phyloP scores from a whole-genome alignment of 2,113 vertebrate species.

The Danionella cerebrum region DNA sequence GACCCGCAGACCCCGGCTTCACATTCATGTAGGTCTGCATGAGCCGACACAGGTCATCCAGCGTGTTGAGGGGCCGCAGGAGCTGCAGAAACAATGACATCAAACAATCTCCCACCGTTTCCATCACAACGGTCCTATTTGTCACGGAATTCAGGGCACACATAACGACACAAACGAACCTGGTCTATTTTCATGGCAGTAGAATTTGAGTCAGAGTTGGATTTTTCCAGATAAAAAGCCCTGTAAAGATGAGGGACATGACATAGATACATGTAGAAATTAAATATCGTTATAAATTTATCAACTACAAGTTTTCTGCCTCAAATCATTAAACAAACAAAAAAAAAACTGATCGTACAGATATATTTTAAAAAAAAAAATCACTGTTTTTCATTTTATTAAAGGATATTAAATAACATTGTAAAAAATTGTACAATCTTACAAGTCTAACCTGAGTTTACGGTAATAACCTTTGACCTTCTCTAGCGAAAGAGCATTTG shows the following conservation, averaged over 20 bases:
- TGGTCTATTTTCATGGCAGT: constrained; percentile 95
- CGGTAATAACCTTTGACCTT: constrained; percentile 95
- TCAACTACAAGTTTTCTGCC: no score
- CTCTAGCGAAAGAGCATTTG: constrained; percentile 81
- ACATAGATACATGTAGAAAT: no score
- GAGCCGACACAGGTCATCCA: constrained; percentile 92
- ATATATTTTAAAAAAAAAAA: no score
- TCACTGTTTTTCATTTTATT: no score
- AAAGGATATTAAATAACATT: no score
- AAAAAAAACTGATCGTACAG: no score
- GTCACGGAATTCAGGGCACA: not conserved
- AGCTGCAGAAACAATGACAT: constrained; percentile 61
- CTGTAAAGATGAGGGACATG: constrained; percentile 53
- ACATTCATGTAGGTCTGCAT: constrained; percentile 81
- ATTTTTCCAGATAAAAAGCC: constrained; percentile 93
- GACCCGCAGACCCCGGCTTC: constrained; percentile 58
- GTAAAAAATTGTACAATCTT: not conserved
- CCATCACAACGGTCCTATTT: no score
- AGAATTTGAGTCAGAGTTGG: constrained; percentile 85
- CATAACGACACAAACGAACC: constrained; percentile 57
- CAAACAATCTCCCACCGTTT: not conserved
- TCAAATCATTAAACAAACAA: no score
- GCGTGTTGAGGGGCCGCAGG: constrained; percentile 90
- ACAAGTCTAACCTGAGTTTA: constrained; percentile 76
- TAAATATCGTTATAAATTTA: no score